These are phyloP conservation scores for Cyrtodaria siliqua DNA, from an alignment of 2,888 invertebrate genomes.

Conservation along the genomic window DNA sequence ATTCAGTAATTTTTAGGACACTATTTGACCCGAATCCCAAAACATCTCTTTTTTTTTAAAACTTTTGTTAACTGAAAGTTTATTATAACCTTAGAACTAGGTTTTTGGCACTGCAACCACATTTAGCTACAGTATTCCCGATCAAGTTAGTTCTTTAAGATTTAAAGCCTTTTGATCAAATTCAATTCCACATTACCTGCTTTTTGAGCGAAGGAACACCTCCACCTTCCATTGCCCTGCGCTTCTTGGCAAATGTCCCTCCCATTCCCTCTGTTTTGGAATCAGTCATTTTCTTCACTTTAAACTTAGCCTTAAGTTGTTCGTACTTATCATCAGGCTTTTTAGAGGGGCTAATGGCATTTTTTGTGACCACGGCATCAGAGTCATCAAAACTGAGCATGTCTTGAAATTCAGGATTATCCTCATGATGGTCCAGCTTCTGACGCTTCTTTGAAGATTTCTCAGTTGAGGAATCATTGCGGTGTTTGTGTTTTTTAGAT, in stretches of 20 bases:
- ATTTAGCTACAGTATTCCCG: too few relatives aligned
- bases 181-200: too few relatives aligned
- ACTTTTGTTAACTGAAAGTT: too few relatives aligned
- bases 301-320: slow-evolving; percentile 66
- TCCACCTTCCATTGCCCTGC: slow-evolving; percentile 31
- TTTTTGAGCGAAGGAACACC: slow-evolving; percentile 53
- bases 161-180: too few relatives aligned
- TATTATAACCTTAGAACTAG: too few relatives aligned
- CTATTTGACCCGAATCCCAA: too few relatives aligned
- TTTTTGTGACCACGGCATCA: slow-evolving; percentile 49
- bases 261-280: slow-evolving; percentile 53
- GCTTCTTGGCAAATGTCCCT: slow-evolving; percentile 41
- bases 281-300: slow-evolving; percentile 65
- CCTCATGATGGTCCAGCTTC: slow-evolving; percentile 15
- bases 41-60: too few relatives aligned
- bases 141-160: too few relatives aligned
- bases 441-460: slow-evolving; percentile 18
- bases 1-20: too few relatives aligned
- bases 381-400: slow-evolving; percentile 67
- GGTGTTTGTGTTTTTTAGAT: slow-evolving; percentile 6
- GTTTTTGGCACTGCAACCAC: too few relatives aligned
- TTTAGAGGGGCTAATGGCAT: slow-evolving; percentile 22
- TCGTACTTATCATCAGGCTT: slow-evolving; percentile 60
- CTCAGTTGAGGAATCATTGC: not conserved
- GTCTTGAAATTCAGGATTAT: slow-evolving; percentile 49